Base-by-base conservation (phyloP, 2,113 vertebrate species). In the Lipophrys pholis region DNA sequence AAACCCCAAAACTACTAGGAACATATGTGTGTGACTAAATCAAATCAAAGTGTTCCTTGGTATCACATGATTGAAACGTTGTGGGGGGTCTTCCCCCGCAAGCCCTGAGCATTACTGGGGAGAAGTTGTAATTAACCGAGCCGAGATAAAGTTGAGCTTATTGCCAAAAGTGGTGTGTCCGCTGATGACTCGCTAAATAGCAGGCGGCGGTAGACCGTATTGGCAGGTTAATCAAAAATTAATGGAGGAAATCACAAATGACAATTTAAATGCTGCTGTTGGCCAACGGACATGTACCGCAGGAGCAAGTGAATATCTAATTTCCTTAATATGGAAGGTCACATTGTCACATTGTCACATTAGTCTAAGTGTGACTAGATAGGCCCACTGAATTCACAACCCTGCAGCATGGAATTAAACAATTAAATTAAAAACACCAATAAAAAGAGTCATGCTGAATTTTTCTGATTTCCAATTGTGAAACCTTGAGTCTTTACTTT, bases 211-310 rank as follows among this genome's bases (percentile, higher is more conserved):
- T 59, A 78, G 77, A 76, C 57, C 21, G 70, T 63, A 63, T 59
- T 84, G 82, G 81, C 80, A 90, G 80, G 78, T 86, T 89, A 76
- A 89, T 90, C 76, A 90, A 87, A 76, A 87, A 78, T 83, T 83
- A 82, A 85, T 88, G 60, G 54, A n/a, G 62, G 64, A 72, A 55
- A 81, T 86, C 83, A 71, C 62, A 85, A 84, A 80, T 87, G 76
- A 81, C 76, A 79, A 74, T 68, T 86, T 78, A 88, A 87, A 90
- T 67, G 69, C 73, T 75, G 73, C 77, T 35, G 42, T 45, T 67
- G 74, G 69, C 79, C 61, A 10, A 48, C 3, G 17, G 58, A 78
- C 59, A 55, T 61, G 68, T 35, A 7, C 66, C 45, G 69, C 35
- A 71, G 54, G 63, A 76, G 62, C 73, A 59, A 73, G 71, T 40